Evolutionary conservation across 1,140 invertebrate species (phyloP).

Genomic region (Proctacanthus coquilletti): DNA sequence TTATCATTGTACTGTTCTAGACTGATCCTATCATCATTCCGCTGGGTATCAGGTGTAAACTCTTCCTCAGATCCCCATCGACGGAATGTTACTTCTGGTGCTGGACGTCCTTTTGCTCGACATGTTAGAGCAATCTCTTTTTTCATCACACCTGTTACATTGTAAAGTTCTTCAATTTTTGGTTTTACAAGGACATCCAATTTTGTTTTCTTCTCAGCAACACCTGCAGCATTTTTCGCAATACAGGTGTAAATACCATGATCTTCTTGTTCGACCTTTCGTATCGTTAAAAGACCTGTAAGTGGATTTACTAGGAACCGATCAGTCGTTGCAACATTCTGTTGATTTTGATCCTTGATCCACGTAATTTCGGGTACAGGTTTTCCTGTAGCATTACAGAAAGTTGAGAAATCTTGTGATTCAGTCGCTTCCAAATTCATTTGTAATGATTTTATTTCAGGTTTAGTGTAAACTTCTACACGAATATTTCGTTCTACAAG

Average conservation of each 20-base stretch:
- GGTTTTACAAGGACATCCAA: slow-evolving; percentile 57
- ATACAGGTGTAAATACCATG: slow-evolving; percentile 66
- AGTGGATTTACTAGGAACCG: slow-evolving; percentile 57
- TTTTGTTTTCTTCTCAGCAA: slow-evolving; percentile 37
- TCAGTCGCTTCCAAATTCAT: slow-evolving; percentile 51
- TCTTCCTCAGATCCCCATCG: slow-evolving; percentile 35
- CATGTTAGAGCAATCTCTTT: slow-evolving; percentile 52
- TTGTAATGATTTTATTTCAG: slow-evolving; percentile 45
- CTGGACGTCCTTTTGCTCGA: slow-evolving; percentile 57
- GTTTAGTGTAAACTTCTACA: slow-evolving; percentile 67
- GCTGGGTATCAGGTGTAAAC: slow-evolving; percentile 42
- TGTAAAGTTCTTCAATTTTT: slow-evolving; percentile 58
- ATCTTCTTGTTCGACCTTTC: slow-evolving; percentile 58
- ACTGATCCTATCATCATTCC: slow-evolving; percentile 42
- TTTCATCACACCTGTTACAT: slow-evolving; percentile 49
- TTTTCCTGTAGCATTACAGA: slow-evolving; percentile 65
- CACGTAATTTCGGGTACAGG: slow-evolving; percentile 66
- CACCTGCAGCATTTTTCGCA: slow-evolving; percentile 66
- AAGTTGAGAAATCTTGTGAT: slow-evolving; percentile 53
- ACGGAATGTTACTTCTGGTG: slow-evolving; percentile 54
- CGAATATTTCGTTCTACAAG: slow-evolving; percentile 55
- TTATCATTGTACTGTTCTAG: slow-evolving; percentile 38
- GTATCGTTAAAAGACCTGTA: slow-evolving; percentile 54
- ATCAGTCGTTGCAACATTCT: slow-evolving; percentile 50
- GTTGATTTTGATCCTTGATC: slow-evolving; percentile 49